Conservation (phyloP, 2,113 vertebrate species). For the Clarias batrachus region DNA sequence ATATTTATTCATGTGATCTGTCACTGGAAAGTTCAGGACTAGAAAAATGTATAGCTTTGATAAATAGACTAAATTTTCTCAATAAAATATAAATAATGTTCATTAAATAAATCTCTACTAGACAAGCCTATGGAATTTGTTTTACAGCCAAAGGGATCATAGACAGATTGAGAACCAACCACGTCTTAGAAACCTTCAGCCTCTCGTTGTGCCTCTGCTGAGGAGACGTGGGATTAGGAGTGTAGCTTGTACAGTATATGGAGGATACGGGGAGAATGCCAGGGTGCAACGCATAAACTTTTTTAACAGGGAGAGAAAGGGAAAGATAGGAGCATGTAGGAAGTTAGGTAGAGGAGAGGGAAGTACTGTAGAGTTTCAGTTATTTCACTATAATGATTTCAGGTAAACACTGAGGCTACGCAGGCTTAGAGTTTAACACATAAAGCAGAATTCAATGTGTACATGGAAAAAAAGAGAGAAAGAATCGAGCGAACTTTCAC, state of each 20-base stretch:
- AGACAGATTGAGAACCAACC: background rate
- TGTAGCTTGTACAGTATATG: background rate
- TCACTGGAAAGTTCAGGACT: background rate
- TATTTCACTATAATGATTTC: constrained; percentile 2
- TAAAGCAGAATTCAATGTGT: background rate
- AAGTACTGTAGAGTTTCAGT: background rate
- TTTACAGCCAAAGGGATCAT: background rate
- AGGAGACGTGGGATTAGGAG: background rate
- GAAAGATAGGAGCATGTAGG: background rate
- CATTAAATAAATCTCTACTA: background rate
- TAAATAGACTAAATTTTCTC: background rate
- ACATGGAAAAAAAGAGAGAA: constrained; percentile 27
- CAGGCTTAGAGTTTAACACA: background rate
- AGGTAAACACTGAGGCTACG: background rate
- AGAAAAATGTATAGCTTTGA: background rate
- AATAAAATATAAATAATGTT: background rate
- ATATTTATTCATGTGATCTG: background rate
- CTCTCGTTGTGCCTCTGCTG: background rate
- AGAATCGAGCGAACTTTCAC: constrained; percentile 59
- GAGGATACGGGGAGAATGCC: background rate
- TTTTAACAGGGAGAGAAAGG: background rate
- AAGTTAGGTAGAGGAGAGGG: background rate
- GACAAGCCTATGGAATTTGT: background rate
- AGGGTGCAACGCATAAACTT: background rate
- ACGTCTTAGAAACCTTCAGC: background rate